phyloP scores from a whole-genome alignment of 2,797 vertebrate species.

The Characodon lateralis region DNA sequence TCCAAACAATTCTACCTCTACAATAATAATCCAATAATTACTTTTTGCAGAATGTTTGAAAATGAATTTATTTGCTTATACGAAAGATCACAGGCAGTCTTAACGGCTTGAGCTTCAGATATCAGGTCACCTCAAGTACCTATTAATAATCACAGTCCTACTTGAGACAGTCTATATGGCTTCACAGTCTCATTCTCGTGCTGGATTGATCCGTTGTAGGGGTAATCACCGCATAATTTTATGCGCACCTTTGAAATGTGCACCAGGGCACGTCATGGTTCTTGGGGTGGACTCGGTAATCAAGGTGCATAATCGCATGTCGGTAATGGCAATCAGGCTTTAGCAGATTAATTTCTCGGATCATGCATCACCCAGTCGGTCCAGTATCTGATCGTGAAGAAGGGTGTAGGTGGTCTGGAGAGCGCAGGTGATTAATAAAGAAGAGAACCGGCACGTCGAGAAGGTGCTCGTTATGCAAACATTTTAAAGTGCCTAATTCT shows the following conservation, averaged over 20 bases:
- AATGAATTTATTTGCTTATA: constrained; percentile 74
- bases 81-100: constrained; percentile 65
- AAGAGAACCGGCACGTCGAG: constrained; percentile 68
- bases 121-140: constrained; percentile 82
- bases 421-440: constrained; percentile 85
- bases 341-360: constrained; percentile 83
- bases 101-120: constrained; percentile 63
- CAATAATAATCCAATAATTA: constrained; percentile 83
- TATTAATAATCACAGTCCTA: constrained; percentile 86
- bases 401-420: constrained; percentile 89
- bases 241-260: constrained; percentile 82
- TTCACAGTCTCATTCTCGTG: constrained; percentile 70
- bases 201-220: constrained; percentile 81
- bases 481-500: constrained; percentile 82
- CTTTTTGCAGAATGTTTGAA: constrained; percentile 66
- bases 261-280: constrained; percentile 75
- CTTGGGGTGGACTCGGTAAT: constrained; percentile 84
- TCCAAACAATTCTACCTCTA: constrained; percentile 77
- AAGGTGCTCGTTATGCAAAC: constrained; percentile 86
- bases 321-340: constrained; percentile 85
- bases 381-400: constrained; percentile 84
- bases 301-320: constrained; percentile 85
- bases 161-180: constrained; percentile 83
- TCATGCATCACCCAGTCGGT: constrained; percentile 73
- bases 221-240: constrained; percentile 85